phyloP scores from a whole-genome alignment of 2,113 vertebrate genomes.

The Cygnus buccinator region DNA sequence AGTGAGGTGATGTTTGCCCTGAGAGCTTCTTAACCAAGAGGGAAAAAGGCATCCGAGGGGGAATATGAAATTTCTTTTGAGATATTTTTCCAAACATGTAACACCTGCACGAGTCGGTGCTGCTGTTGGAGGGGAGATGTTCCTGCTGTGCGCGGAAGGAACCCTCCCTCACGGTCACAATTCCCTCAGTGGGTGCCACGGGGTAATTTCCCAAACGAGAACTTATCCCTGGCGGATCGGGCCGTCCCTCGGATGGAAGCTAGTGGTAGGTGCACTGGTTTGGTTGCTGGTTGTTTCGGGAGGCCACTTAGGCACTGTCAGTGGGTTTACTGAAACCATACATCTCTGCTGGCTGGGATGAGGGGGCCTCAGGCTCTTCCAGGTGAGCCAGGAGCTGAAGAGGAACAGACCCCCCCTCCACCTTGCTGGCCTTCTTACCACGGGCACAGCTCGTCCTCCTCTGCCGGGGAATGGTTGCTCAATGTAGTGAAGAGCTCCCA shows the following conservation, averaged over 20 bases:
- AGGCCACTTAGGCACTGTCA: neutral
- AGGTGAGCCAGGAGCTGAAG: neutral
- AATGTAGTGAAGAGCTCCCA: fast-evolving
- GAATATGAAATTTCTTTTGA: neutral
- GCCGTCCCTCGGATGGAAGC: neutral
- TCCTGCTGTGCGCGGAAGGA: neutral
- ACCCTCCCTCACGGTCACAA: fast-evolving
- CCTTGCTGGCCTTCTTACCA: neutral
- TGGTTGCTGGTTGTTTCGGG: neutral
- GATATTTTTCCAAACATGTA: fast-evolving
- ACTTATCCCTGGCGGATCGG: neutral
- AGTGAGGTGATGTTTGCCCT: neutral
- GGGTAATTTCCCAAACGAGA: no score
- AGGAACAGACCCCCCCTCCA: fast-evolving
- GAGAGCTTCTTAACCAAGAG: neutral
- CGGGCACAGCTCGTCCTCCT: neutral
- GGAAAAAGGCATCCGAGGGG: neutral
- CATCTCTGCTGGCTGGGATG: neutral
- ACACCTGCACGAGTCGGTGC: neutral
- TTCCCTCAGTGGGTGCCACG: fast-evolving
- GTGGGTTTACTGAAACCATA: neutral
- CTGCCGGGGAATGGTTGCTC: neutral
- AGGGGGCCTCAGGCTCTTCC: neutral
- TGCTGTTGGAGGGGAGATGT: neutral
- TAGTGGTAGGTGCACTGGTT: neutral